These are phyloP conservation scores for Sesia apiformis DNA, from an alignment of 2,888 invertebrate species.

Conservation along the genomic window DNA sequence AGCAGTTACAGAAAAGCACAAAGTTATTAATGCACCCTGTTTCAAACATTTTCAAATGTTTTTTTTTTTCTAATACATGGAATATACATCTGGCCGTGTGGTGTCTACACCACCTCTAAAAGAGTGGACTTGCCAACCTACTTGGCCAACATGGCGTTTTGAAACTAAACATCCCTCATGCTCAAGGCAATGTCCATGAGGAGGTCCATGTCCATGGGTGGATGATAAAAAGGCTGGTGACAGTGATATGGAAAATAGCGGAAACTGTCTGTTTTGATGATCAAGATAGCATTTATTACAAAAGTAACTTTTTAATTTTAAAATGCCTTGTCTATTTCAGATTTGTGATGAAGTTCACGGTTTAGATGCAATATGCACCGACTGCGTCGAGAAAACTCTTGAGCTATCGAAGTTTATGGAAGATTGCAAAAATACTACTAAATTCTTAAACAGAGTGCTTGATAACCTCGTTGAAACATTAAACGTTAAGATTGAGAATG, in stretches of 20 bases:
- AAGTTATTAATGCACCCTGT: no score
- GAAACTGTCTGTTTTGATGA: neutral
- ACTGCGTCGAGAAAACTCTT: conserved; percentile 36
- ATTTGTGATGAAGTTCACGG: conserved; percentile 39
- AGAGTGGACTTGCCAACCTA: no score
- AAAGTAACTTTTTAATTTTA: neutral
- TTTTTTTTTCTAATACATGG: no score
- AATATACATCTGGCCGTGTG: no score
- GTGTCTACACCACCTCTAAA: no score
- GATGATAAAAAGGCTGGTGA: neutral
- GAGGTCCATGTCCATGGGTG: no score
- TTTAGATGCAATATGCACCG: conserved; percentile 44
- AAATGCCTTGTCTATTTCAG: conserved; percentile 28
- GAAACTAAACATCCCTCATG: no score
- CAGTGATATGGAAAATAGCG: neutral
- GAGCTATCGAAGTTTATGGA: conserved; percentile 33
- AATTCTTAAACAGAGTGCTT: conserved; percentile 32
- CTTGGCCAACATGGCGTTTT: no score
- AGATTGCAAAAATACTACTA: conserved; percentile 29
- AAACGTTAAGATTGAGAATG: conserved; percentile 20
- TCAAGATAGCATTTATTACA: neutral
- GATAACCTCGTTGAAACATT: conserved; percentile 31
- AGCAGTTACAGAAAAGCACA: no score
- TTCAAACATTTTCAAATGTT: no score
- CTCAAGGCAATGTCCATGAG: no score